Evolutionary conservation across 1,140 invertebrate genomes (phyloP).

Genomic region (Pseudomyrmex cubaensis): DNA sequence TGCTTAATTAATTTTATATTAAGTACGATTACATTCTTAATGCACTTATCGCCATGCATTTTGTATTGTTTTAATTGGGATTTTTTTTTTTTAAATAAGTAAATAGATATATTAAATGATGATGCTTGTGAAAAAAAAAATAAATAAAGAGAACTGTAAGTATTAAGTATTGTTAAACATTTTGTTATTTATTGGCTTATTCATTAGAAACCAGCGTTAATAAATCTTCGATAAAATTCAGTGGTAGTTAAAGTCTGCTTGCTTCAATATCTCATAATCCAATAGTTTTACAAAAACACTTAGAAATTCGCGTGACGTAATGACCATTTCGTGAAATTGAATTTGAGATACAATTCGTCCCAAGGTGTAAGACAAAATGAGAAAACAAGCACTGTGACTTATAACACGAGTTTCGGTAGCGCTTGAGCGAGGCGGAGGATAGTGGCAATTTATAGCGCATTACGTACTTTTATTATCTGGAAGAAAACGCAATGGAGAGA

Average conservation of each 20-base stretch:
- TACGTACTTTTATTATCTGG: constrained; percentile 55
- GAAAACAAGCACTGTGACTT: constrained; percentile 60
- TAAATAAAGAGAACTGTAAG: not conserved
- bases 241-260: not conserved
- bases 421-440: constrained; percentile 7
- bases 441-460: constrained; percentile 67
- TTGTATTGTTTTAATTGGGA: not conserved
- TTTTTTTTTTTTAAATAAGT: not conserved
- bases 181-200: not conserved
- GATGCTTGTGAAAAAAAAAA: not conserved
- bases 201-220: not conserved
- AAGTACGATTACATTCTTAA: constrained; percentile 44
- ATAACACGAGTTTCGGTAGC: constrained; percentile 50
- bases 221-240: not conserved
- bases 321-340: constrained; percentile 67
- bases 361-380: constrained; percentile 25
- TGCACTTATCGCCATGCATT: not conserved
- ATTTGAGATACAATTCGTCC: constrained; percentile 68
- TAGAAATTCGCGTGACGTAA: constrained; percentile 55
- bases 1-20: constrained; percentile 61
- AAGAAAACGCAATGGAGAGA: constrained; percentile 16
- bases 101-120: not conserved
- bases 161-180: no score
- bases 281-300: constrained; percentile 42
- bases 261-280: not conserved